A percentile compares a stretch with the other conserved stretches of the same genome.
phyloP scores from a whole-genome alignment of 2,888 invertebrate species.

The Drosophila parthenogenetica region DNA sequence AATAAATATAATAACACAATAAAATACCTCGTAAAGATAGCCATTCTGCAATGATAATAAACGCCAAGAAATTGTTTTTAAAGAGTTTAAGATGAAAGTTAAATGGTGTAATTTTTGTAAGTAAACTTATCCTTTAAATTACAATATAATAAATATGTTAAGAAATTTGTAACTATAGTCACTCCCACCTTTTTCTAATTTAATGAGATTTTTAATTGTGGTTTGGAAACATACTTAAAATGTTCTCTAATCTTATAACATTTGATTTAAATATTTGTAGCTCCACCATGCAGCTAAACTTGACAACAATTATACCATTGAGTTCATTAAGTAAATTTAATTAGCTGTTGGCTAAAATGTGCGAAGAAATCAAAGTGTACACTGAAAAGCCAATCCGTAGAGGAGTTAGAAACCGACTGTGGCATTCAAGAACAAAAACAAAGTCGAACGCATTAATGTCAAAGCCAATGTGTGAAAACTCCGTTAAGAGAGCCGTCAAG shows the following conservation, averaged over 20 bases:
- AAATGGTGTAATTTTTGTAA: not conserved
- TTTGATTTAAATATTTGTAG: constrained; percentile 7
- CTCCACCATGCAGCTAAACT: constrained; percentile 31
- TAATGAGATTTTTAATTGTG: no score
- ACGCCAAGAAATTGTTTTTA: not conserved
- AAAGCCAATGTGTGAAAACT: constrained; percentile 45
- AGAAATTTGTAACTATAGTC: no score
- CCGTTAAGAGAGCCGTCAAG: constrained; percentile 5
- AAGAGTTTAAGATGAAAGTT: not conserved
- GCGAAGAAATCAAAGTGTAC: constrained; percentile 10
- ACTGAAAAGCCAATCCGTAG: constrained; percentile 4
- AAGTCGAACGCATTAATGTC: constrained; percentile 4
- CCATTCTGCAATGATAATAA: not conserved
- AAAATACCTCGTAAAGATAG: not conserved
- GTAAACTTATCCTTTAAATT: no score
- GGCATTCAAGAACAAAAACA: not conserved
- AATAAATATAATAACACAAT: not conserved
- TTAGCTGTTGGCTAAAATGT: constrained; percentile 30
- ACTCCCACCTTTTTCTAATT: no score
- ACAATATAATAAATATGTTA: no score
- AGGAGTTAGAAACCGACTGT: not conserved
- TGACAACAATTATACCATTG: constrained; percentile 3
- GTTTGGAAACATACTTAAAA: not conserved
- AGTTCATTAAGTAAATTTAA: constrained; percentile 45
- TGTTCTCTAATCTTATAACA: not conserved